Evolutionary conservation across 2,888 invertebrate genomes (phyloP).

Genomic region (Nesidiocoris tenuis): DNA sequence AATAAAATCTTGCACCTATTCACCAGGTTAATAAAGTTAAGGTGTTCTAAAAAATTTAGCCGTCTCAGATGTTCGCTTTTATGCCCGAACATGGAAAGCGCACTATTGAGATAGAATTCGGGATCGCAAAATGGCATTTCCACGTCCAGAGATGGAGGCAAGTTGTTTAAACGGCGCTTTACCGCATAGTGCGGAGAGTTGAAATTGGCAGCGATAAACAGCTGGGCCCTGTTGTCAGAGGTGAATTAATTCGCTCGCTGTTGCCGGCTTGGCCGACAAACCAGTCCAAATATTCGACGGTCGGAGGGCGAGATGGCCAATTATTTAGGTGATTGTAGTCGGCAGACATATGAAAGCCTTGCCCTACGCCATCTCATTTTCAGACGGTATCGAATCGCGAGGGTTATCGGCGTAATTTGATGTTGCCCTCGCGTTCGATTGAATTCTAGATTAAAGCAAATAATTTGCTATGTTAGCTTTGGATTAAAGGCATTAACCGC

Average conservation of each 20-base stretch:
- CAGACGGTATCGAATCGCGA: neutral
- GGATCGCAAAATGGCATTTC: too few species aligned
- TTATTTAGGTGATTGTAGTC: constrained; percentile 31
- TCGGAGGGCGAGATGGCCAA: constrained; percentile 1
- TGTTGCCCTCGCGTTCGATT: constrained; percentile 19
- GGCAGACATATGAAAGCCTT: neutral
- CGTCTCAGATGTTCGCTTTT: too few species aligned
- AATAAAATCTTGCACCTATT: too few species aligned
- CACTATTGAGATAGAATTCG: too few species aligned
- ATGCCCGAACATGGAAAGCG: too few species aligned
- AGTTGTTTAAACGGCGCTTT: neutral
- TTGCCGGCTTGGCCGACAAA: constrained; percentile 6
- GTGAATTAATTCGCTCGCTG: constrained; percentile 24
- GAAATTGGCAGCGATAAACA: constrained; percentile 33
- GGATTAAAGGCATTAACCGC: constrained; percentile 30
- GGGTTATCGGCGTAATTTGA: constrained; percentile 16
- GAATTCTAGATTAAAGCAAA: constrained; percentile 38
- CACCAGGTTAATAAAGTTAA: too few species aligned
- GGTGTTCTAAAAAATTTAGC: too few species aligned
- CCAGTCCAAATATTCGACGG: constrained; percentile 23
- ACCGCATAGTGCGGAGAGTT: constrained; percentile 5
- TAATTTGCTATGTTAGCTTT: constrained; percentile 39
- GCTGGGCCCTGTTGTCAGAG: constrained; percentile 26
- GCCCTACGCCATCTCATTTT: neutral
- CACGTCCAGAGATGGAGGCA: neutral